Conservation (phyloP, 30 jellyfish, hydroid and myxozoan genomes). For the Turritopsis dohrnii region DNA sequence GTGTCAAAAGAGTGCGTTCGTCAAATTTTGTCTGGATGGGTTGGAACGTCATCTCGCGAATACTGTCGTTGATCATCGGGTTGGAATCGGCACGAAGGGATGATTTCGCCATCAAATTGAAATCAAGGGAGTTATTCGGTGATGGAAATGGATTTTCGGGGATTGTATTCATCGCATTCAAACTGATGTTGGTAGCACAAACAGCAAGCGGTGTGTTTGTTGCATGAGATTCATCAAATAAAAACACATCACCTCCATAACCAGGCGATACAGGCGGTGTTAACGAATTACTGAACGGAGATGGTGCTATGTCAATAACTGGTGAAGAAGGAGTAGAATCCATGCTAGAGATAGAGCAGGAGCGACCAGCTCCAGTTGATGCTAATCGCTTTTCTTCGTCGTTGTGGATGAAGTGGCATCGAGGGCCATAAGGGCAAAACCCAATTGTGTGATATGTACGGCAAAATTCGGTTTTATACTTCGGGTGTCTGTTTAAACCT, state of each 20-base stretch:
- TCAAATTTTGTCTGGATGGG: slow-evolving; percentile 20
- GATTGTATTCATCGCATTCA: slow-evolving; percentile 20
- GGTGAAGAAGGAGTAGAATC: slow-evolving; percentile 96
- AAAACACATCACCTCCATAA: slow-evolving; percentile 92
- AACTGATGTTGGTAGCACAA: slow-evolving; percentile 12
- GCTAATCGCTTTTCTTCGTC: slow-evolving; percentile 85
- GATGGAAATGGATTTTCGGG: slow-evolving; percentile 37
- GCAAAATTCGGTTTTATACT: slow-evolving; percentile 96
- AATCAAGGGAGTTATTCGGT: slow-evolving; percentile 16
- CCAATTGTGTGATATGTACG: slow-evolving; percentile 98
- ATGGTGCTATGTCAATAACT: slow-evolving; percentile 66
- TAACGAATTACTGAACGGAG: slow-evolving; percentile 80
- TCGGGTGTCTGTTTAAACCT: slow-evolving; percentile 94
- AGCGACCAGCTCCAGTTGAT: slow-evolving; percentile 45
- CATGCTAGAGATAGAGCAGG: slow-evolving; percentile 64
- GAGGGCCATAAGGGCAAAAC: slow-evolving; percentile 99
- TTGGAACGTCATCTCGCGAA: slow-evolving; percentile 19
- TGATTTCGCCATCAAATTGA: neutral
- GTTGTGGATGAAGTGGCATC: slow-evolving; percentile 98
- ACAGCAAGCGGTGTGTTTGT: slow-evolving; percentile 16
- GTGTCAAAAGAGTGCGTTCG: slow-evolving; percentile 28
- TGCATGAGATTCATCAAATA: slow-evolving; percentile 62
- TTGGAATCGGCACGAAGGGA: slow-evolving; percentile 7
- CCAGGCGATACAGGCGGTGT: slow-evolving; percentile 93
- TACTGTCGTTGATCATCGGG: slow-evolving; percentile 20